Percentiles rank a stretch among this genome's conserved stretches.
These are phyloP conservation scores for Ganaspis brasiliensis DNA, from an alignment of 2,888 invertebrate species.

Conservation along the genomic window DNA sequence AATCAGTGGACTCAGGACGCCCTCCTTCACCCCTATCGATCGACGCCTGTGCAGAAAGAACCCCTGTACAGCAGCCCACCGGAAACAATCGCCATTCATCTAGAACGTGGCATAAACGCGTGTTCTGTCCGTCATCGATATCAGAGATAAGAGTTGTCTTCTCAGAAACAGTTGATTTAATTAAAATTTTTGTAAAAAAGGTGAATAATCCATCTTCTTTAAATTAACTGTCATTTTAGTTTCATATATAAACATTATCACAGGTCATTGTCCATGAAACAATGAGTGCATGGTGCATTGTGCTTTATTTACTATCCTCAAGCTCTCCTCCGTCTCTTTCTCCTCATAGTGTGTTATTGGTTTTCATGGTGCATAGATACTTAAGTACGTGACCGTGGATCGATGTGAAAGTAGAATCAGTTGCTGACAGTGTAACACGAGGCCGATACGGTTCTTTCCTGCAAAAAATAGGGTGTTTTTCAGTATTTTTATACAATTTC, in stretches of 20 bases:
- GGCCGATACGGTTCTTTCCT: not conserved
- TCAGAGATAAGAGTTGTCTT: not conserved
- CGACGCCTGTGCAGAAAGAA: constrained; percentile 66
- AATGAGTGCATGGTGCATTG: constrained; percentile 5
- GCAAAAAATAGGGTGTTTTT: not conserved
- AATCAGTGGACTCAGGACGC: constrained; percentile 49
- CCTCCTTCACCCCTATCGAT: constrained; percentile 65
- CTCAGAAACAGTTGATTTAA: not conserved
- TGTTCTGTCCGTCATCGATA: constrained; percentile 39
- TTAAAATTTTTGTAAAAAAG: not conserved
- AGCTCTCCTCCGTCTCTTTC: not conserved
- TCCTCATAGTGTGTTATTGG: constrained; percentile 27
- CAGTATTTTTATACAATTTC: not conserved
- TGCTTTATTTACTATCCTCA: constrained; percentile 20
- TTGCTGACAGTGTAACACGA: not conserved
- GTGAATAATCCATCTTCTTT: not conserved
- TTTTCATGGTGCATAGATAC: constrained; percentile 20
- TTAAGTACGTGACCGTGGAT: constrained; percentile 24
- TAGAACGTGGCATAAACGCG: constrained; percentile 56
- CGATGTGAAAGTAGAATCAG: constrained; percentile 8
- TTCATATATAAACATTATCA: not conserved
- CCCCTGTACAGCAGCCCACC: constrained; percentile 57
- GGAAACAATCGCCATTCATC: constrained; percentile 65
- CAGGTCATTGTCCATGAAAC: constrained; percentile 2
- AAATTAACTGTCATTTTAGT: not conserved